These are phyloP conservation scores for Toxostoma redivivum DNA, from an alignment of 2,113 vertebrate genomes.

Conservation along the genomic window DNA sequence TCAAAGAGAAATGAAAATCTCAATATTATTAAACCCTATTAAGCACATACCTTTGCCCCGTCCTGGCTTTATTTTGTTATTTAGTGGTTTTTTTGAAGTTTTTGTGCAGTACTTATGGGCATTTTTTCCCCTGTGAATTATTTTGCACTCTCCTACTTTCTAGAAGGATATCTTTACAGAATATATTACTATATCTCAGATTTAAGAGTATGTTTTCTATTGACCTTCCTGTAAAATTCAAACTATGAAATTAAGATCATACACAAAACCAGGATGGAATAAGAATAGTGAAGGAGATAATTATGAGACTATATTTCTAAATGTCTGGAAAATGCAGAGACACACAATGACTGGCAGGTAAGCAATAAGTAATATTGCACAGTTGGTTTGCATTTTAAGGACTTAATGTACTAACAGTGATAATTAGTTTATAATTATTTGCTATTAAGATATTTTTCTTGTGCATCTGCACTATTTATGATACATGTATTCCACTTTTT, in stretches of 20 bases:
- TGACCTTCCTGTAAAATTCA: neutral
- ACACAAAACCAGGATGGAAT: neutral
- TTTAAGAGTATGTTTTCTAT: neutral
- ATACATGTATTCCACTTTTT: neutral
- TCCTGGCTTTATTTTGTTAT: neutral
- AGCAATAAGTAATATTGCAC: neutral
- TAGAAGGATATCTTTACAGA: neutral
- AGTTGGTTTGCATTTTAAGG: neutral
- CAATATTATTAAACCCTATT: neutral
- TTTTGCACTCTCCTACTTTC: neutral
- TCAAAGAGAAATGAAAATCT: neutral
- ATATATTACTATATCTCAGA: neutral
- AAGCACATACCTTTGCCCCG: neutral
- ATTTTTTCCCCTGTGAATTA: neutral
- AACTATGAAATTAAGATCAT: neutral
- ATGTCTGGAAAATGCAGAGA: neutral
- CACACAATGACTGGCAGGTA: neutral
- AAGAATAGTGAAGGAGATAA: neutral
- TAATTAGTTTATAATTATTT: neutral
- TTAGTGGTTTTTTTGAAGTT: neutral
- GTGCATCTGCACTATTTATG: neutral
- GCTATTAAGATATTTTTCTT: neutral
- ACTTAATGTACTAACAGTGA: neutral
- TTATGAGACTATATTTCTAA: neutral
- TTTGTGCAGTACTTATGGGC: neutral